These are phyloP conservation scores for Morus bassanus DNA, from an alignment of 2,797 vertebrate species.

Conservation along the genomic window DNA sequence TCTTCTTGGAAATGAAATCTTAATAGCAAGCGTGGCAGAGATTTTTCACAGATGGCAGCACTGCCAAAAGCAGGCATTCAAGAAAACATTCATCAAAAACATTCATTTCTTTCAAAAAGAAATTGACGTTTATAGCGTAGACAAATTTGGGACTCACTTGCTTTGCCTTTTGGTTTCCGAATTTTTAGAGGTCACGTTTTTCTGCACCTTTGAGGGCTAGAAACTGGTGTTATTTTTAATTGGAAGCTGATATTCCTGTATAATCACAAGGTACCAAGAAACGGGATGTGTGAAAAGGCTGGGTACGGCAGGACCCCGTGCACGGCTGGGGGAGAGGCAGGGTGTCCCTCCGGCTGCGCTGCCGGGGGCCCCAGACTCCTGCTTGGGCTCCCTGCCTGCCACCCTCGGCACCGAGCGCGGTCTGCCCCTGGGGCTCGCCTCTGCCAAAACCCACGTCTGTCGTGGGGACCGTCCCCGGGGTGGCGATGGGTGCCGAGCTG, in stretches of 20 bases:
- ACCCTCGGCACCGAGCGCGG: fast-evolving
- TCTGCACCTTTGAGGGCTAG: constrained; percentile 23
- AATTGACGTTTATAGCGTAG: constrained; percentile 60
- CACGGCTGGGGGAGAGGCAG: fast-evolving
- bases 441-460: too few relatives aligned
- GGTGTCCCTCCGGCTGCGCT: fast-evolving
- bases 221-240: constrained; percentile 38
- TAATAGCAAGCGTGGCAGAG: constrained; percentile 36
- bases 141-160: constrained; percentile 62
- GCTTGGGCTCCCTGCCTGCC: background rate
- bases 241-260: background rate
- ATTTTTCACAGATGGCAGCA: constrained; percentile 66
- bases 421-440: background rate
- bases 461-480: fast-evolving
- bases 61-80: constrained; percentile 63
- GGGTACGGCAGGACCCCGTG: fast-evolving
- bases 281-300: background rate
- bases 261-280: background rate
- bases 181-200: constrained; percentile 48
- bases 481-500: background rate
- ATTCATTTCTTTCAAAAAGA: constrained; percentile 67
- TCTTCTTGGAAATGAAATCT: constrained; percentile 42
- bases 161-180: constrained; percentile 47
- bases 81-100: constrained; percentile 68
- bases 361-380: background rate